These are phyloP conservation scores for Sorex maritimensis DNA, from an alignment of 2,797 vertebrate species.

Conservation along the genomic window DNA sequence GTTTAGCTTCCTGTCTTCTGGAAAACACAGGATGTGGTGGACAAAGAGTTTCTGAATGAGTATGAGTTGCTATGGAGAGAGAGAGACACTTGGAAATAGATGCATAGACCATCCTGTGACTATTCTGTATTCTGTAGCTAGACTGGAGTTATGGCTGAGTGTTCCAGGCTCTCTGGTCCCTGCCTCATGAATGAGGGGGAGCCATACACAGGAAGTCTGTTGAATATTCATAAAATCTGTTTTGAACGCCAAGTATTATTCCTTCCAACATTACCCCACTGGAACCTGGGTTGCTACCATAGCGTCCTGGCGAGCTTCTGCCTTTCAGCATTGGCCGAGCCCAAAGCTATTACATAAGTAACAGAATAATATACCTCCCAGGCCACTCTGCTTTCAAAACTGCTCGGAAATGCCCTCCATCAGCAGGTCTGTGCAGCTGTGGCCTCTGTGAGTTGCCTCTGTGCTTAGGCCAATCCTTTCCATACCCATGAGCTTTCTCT, in stretches of 20 bases:
- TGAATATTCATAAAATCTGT: background rate
- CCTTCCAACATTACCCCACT: constrained; percentile 27
- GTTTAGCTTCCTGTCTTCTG: background rate
- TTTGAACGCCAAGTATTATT: constrained; percentile 13
- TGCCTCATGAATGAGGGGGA: background rate
- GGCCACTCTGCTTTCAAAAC: background rate
- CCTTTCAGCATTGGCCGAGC: background rate
- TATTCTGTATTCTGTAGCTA: background rate
- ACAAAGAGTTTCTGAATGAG: background rate
- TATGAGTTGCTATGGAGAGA: background rate
- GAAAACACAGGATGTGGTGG: background rate
- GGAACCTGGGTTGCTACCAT: background rate
- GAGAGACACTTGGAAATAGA: too few species aligned
- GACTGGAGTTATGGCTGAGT: too few species aligned
- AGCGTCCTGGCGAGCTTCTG: background rate
- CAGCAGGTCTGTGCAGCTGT: background rate
- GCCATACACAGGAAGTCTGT: background rate
- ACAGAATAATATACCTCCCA: constrained; percentile 18
- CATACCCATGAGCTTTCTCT: background rate
- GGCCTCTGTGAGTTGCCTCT: background rate
- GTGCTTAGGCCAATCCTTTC: constrained; percentile 5
- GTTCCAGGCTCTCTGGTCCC: background rate
- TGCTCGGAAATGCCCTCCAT: constrained; percentile 19
- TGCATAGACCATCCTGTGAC: too few species aligned
- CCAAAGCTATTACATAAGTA: constrained; percentile 53